These are phyloP conservation scores for Drosophila pectinifera DNA, from an alignment of 1,140 invertebrate genomes.

Conservation along the genomic window DNA sequence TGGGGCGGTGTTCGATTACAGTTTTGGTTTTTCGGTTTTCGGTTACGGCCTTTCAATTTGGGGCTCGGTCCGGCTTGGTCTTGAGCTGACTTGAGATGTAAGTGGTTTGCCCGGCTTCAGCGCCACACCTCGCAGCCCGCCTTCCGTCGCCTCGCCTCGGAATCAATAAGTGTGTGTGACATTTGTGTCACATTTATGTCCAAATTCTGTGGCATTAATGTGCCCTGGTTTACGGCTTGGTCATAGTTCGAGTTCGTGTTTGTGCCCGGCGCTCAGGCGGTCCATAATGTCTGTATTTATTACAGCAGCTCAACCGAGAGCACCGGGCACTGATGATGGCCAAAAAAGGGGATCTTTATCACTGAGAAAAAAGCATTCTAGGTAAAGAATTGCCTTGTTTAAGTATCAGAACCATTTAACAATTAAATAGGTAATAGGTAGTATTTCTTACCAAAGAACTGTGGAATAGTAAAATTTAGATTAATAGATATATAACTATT, in stretches of 20 bases:
- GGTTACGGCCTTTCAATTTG: conserved; percentile 55
- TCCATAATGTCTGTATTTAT: conserved; percentile 71
- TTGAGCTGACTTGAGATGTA: conserved; percentile 51
- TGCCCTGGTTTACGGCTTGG: conserved; percentile 61
- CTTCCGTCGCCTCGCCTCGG: not conserved
- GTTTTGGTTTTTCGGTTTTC: conserved; percentile 51
- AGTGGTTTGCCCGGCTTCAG: conserved; percentile 51
- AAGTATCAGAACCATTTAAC: too few species aligned
- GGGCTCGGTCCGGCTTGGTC: conserved; percentile 21
- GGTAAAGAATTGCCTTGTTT: not conserved
- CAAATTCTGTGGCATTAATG: conserved; percentile 72
- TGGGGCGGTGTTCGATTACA: conserved; percentile 45
- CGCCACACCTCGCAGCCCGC: not conserved
- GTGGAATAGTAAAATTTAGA: too few species aligned
- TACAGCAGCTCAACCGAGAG: conserved; percentile 46
- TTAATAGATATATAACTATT: too few species aligned
- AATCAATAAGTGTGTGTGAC: conserved; percentile 75
- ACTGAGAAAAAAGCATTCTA: not conserved
- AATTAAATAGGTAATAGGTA: too few species aligned
- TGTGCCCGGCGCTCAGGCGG: not conserved
- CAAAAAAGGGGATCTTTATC: conserved; percentile 9
- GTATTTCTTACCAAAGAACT: too few species aligned
- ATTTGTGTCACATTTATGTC: conserved; percentile 81
- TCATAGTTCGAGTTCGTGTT: conserved; percentile 42
- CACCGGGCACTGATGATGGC: conserved; percentile 41